Evolutionary conservation across 2,113 vertebrate species (phyloP).

Genomic region (Ascaphus truei): DNA sequence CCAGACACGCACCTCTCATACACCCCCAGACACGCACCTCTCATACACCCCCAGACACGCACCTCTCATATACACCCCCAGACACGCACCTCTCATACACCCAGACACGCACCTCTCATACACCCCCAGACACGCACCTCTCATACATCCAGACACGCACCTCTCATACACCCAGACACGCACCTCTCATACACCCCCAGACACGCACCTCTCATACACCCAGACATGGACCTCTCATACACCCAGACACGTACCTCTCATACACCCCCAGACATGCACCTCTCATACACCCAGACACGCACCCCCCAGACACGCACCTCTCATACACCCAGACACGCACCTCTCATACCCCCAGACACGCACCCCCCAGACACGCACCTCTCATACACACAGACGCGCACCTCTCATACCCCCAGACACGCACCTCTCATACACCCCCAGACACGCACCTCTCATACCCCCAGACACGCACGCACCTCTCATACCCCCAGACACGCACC

Average conservation of each 20-base stretch:
- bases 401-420: background rate
- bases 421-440: slow-evolving; percentile 1
- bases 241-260: background rate
- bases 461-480: background rate
- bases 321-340: slow-evolving; percentile 1
- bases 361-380: background rate
- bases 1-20: background rate
- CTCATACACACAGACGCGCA: background rate
- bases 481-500: no score
- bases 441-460: no score
- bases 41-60: no score
- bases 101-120: background rate
- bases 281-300: background rate
- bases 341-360: no score
- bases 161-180: slow-evolving; percentile 5
- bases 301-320: background rate
- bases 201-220: background rate
- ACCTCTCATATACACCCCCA: background rate
- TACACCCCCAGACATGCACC: background rate
- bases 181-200: no score
- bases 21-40: background rate
- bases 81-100: no score
- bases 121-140: background rate
- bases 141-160: background rate
- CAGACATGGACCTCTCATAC: no score